Evolutionary conservation across 2,888 invertebrate genomes (phyloP), one percentile per base, ranked within the genome.

Genomic region (Mythimna vitellina): DNA sequence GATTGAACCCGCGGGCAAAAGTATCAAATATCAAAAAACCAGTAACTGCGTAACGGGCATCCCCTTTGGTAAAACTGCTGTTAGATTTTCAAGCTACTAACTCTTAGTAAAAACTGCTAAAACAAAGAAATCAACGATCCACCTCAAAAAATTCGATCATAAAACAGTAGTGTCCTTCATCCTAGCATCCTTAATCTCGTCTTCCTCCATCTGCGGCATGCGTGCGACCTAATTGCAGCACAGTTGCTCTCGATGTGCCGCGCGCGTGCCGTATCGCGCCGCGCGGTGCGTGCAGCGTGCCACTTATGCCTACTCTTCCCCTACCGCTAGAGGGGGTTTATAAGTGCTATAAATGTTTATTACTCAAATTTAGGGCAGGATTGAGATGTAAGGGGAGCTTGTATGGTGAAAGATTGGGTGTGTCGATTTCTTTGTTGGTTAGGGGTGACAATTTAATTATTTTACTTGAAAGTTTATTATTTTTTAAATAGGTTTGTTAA

Each of bases 241-340:
- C 71, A 71, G 71, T 69, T 73, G 57, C 58, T 54, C 66, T 77
- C 70, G n/a, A 70, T 51, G 68, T 3, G 62, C 71, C 62, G n/a
- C 49, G 73, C 70, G 87, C 86, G 87, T 86, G 86, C 86, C 82
- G 72, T 86, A 86, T 86, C 87, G 70, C 82, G 68, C 60, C 57
- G 72, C 72, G 57, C 61, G 54, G 73, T 85, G 87, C 81, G 86
- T 84, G 87, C 35, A 29, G 14, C 54, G 49, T 9, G 35, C 32
- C 83, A 68, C 83, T 65, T 38, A 60, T n/a, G 12, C 38, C 54
- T 32, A 32, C 75, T 42, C 76, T 20, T 32, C 51, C 25, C 35
- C 14, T 12, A 17, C 60, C 38, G 1, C 56, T n/a, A 22, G 46
- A 8, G 42, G 63, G 58, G 20, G 29, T 20, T 29, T 51, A 46